Conservation (phyloP, 2,888 invertebrate species). For the Venusia cambrica region DNA sequence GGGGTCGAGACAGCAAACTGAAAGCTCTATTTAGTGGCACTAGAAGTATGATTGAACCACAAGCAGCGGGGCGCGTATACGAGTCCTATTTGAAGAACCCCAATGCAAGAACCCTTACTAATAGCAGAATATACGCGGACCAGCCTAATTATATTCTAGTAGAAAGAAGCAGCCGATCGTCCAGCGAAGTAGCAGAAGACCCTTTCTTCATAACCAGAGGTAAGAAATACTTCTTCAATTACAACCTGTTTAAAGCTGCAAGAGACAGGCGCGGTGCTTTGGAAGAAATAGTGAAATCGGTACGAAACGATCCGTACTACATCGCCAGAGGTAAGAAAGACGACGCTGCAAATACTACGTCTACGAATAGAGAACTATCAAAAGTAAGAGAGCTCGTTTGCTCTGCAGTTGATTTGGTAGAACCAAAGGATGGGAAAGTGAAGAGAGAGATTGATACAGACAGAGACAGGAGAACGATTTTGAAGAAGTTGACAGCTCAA, state of each 20-base stretch:
- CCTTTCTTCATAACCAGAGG: conserved; percentile 67
- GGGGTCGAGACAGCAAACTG: conserved; percentile 51
- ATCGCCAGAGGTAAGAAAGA: conserved; percentile 78
- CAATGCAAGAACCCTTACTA: conserved; percentile 52
- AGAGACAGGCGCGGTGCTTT: conserved; percentile 63
- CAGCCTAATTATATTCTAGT: conserved; percentile 78
- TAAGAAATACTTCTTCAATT: conserved; percentile 51
- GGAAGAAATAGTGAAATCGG: conserved; percentile 69
- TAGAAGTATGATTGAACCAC: conserved; percentile 27
- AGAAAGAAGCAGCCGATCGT: conserved; percentile 66
- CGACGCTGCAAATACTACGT: conserved; percentile 33
- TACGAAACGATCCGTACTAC: conserved; percentile 73
- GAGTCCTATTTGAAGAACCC: conserved; percentile 29
- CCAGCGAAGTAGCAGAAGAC: conserved; percentile 57
- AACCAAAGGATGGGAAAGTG: conserved; percentile 41
- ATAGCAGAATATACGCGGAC: conserved; percentile 72
- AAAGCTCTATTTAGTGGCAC: conserved; percentile 43
- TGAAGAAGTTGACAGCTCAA: conserved; percentile 67
- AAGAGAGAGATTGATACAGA: conserved; percentile 63
- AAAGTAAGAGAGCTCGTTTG: conserved; percentile 65
- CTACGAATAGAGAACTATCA: conserved; percentile 34
- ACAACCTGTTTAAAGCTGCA: conserved; percentile 44
- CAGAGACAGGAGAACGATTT: conserved; percentile 58
- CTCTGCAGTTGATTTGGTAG: conserved; percentile 52
- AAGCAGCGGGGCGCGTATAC: conserved; percentile 21